phyloP scores from a whole-genome alignment of 2,888 invertebrate genomes.

The Amiota communis region DNA sequence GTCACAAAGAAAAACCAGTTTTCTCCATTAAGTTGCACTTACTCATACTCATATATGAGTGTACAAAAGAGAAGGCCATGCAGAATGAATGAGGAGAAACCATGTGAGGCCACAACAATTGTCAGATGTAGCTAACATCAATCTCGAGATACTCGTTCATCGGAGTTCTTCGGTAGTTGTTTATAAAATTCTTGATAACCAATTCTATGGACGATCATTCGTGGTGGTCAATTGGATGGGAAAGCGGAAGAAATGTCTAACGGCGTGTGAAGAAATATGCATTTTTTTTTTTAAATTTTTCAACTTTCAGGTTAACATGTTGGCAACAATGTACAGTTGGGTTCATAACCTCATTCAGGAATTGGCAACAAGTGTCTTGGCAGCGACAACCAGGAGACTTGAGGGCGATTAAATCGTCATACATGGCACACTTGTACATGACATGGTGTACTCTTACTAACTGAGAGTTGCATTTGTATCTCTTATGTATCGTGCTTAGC shows the following conservation, averaged over 20 bases:
- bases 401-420: neutral
- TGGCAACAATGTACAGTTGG: conserved; percentile 59
- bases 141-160: conserved; percentile 43
- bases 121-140: conserved; percentile 65
- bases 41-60: neutral
- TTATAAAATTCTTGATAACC: no score
- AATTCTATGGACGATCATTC: no score
- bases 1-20: conserved; percentile 32
- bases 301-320: conserved; percentile 32
- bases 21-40: neutral
- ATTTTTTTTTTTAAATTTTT: conserved; percentile 34
- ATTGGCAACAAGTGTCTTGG: conserved; percentile 61
- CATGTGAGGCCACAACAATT: conserved; percentile 59
- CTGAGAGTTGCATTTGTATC: neutral
- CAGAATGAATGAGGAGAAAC: conserved; percentile 53
- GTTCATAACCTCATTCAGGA: conserved; percentile 64
- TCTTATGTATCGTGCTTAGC: conserved; percentile 8
- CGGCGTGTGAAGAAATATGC: conserved; percentile 47
- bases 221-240: no score
- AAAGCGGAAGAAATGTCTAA: conserved; percentile 55
- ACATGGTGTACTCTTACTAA: neutral
- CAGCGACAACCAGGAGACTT: neutral
- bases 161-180: no score
- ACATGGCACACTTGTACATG: neutral
- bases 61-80: conserved; percentile 50